Conservation (phyloP, 2,888 invertebrate genomes). For the Macrophya annulata region DNA sequence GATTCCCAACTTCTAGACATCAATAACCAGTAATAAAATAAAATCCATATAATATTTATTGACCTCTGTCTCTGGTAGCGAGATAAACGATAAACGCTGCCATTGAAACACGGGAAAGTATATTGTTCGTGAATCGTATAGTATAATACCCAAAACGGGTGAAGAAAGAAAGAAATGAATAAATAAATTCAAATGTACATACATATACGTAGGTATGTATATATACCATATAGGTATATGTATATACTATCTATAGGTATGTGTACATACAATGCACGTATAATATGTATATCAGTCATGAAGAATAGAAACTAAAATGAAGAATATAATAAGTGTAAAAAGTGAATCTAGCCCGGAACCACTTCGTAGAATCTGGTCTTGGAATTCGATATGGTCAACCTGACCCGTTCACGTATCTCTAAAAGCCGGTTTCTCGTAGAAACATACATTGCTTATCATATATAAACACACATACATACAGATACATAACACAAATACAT, state of each 20-base stretch:
- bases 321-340: constrained; percentile 62
- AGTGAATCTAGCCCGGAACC: constrained; percentile 63
- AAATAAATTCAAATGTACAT: background rate
- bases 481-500: background rate
- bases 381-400: constrained; percentile 75
- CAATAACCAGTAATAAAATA: constrained; percentile 21
- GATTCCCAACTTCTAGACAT: constrained; percentile 72
- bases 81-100: constrained; percentile 32
- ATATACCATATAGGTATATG: background rate
- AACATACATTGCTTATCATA: constrained; percentile 29
- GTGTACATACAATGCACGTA: background rate
- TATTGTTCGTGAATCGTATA: constrained; percentile 26
- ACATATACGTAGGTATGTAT: background rate
- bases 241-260: background rate
- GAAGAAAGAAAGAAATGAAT: background rate
- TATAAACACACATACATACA: constrained; percentile 18
- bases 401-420: constrained; percentile 65
- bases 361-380: constrained; percentile 74
- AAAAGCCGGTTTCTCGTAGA: constrained; percentile 60
- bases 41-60: constrained; percentile 22
- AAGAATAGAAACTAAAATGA: constrained; percentile 45
- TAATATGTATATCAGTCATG: background rate
- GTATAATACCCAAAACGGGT: constrained; percentile 19
- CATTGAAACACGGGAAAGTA: constrained; percentile 50
- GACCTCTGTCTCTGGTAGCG: constrained; percentile 50